phyloP scores from a whole-genome alignment of 2,888 invertebrate genomes.

The Tortricodes alternella region DNA sequence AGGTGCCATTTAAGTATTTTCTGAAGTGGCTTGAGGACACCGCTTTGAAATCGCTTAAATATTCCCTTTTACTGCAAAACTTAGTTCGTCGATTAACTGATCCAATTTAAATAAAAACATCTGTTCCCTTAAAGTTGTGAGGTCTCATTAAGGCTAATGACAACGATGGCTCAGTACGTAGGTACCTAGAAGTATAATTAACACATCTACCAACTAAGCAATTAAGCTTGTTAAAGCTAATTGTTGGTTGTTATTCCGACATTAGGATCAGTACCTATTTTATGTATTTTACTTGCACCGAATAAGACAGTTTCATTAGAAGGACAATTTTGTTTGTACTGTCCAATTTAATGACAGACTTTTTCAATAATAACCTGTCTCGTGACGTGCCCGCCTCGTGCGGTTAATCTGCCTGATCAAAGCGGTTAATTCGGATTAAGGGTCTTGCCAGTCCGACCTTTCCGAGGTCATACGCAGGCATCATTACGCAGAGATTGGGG shows the following conservation, averaged over 20 bases:
- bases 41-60: slow-evolving; percentile 21
- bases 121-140: not conserved
- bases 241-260: slow-evolving; percentile 21
- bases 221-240: slow-evolving; percentile 22
- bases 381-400: slow-evolving; percentile 5
- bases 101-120: slow-evolving; percentile 3
- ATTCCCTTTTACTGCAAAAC: slow-evolving; percentile 12
- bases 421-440: slow-evolving; percentile 23
- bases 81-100: slow-evolving; percentile 10
- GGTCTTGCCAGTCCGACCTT: slow-evolving; percentile 4
- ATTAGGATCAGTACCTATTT: not conserved
- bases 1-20: slow-evolving; percentile 28
- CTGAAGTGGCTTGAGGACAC: slow-evolving; percentile 8
- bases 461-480: slow-evolving; percentile 11
- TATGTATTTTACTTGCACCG: not conserved
- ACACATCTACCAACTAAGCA: slow-evolving; percentile 18
- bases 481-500: slow-evolving; percentile 43
- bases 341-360: not conserved
- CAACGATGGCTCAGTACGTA: not conserved
- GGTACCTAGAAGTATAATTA: slow-evolving; percentile 5
- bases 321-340: not conserved
- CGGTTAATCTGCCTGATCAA: slow-evolving; percentile 22
- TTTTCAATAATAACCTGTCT: slow-evolving; percentile 16
- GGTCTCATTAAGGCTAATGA: slow-evolving; percentile 1
- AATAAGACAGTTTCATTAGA: not conserved